Evolutionary conservation across 2,888 invertebrate genomes (phyloP).

Genomic region (Willowsia nigromaculata): DNA sequence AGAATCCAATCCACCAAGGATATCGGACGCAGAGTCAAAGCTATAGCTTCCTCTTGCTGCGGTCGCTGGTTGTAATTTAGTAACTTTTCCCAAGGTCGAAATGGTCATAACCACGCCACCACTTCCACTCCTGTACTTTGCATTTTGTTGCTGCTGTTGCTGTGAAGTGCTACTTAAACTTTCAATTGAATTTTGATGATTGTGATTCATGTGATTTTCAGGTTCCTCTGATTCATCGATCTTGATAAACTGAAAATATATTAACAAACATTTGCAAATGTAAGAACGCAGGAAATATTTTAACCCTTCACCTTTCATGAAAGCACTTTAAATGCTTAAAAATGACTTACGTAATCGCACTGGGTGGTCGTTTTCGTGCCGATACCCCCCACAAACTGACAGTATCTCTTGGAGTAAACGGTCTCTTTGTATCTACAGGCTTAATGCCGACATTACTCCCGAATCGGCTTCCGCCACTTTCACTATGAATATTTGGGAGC

Average conservation of each 20-base stretch:
- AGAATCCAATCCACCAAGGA: conserved; percentile 51
- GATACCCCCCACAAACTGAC: conserved; percentile 77
- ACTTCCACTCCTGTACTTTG: conserved; percentile 38
- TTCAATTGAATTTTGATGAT: too few relatives aligned
- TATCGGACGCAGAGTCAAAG: conserved; percentile 58
- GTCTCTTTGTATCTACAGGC: conserved; percentile 77
- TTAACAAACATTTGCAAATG: not conserved
- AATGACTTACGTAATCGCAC: conserved; percentile 76
- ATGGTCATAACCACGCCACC: too few relatives aligned
- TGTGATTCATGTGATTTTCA: too few relatives aligned
- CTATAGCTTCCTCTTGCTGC: conserved; percentile 27
- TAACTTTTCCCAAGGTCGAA: conserved; percentile 52
- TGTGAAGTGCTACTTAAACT: not conserved
- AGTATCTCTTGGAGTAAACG: conserved; percentile 76
- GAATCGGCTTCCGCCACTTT: conserved; percentile 17
- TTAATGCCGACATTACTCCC: conserved; percentile 65
- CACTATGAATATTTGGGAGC: conserved; percentile 56
- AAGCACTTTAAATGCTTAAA: too few relatives aligned
- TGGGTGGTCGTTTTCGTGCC: conserved; percentile 76
- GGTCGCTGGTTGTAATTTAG: conserved; percentile 35
- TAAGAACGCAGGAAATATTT: too few relatives aligned
- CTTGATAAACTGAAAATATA: conserved; percentile 66
- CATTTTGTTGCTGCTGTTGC: not conserved
- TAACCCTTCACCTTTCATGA: too few relatives aligned
- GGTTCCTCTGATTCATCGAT: conserved; percentile 72